Percentiles rank a stretch among this genome's conserved stretches.
phyloP scores from a whole-genome alignment of 30 jellyfish, hydroid and myxozoan genomes.

The Calvadosia cruxmelitensis region DNA sequence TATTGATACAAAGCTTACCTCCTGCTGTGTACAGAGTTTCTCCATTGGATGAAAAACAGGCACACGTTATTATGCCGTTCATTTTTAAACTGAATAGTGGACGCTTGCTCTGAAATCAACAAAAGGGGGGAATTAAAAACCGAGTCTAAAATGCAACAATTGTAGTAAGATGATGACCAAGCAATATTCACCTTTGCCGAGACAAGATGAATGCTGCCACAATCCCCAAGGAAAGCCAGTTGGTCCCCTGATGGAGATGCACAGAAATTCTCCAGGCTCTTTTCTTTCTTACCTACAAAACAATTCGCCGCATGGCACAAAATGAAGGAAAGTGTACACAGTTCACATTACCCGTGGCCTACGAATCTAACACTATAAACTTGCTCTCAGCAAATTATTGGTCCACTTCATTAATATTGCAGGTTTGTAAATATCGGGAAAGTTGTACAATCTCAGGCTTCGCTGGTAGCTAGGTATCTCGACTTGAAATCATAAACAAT shows the following conservation, averaged over 20 bases:
- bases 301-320: neutral
- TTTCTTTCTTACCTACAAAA: slow-evolving; percentile 42
- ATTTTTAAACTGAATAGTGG: slow-evolving; percentile 44
- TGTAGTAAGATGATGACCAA: neutral
- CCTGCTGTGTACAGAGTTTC: slow-evolving; percentile 46
- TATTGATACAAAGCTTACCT: slow-evolving; percentile 58
- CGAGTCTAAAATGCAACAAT: neutral
- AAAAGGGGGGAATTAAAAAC: neutral
- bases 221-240: slow-evolving; percentile 67
- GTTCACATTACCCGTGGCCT: too few species aligned
- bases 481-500: too few species aligned
- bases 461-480: too few species aligned
- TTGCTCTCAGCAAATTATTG: too few species aligned
- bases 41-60: slow-evolving; percentile 51
- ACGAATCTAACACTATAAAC: too few species aligned
- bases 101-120: slow-evolving; percentile 31
- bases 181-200: slow-evolving; percentile 39
- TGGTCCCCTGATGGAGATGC: slow-evolving; percentile 63
- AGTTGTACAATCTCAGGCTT: too few species aligned
- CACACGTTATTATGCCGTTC: slow-evolving; percentile 64
- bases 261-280: slow-evolving; percentile 45
- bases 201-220: slow-evolving; percentile 70
- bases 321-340: neutral
- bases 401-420: too few species aligned
- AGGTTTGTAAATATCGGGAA: too few species aligned